phyloP scores from a whole-genome alignment of 2,113 vertebrate species.

The Hipposideros armiger region DNA sequence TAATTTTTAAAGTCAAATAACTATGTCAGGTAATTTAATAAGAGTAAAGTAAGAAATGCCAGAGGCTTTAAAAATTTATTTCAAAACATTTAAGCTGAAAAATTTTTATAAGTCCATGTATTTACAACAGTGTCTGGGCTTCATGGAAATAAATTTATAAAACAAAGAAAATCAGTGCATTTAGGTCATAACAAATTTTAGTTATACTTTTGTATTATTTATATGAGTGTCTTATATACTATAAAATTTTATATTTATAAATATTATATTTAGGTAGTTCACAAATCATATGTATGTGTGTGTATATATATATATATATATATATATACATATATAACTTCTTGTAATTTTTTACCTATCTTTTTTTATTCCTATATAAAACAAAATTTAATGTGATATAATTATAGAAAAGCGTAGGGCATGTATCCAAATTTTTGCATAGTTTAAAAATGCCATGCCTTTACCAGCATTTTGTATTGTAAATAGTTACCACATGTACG shows the following conservation, averaged over 20 bases:
- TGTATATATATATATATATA: no score
- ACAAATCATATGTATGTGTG: neutral
- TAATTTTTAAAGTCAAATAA: conserved; percentile 34
- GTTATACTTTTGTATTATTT: neutral
- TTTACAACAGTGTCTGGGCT: neutral
- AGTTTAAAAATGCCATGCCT: neutral
- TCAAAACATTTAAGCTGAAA: conserved; percentile 39
- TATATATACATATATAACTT: neutral
- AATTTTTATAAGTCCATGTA: conserved; percentile 6
- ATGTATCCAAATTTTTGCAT: neutral
- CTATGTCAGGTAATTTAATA: conserved; percentile 2
- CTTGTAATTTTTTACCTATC: neutral
- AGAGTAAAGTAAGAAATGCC: conserved; percentile 2
- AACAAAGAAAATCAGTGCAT: neutral
- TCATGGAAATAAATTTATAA: neutral
- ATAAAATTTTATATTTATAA: neutral
- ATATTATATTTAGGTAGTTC: neutral
- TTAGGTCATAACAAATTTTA: neutral
- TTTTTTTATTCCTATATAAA: neutral
- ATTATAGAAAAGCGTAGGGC: neutral
- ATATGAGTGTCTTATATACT: neutral
- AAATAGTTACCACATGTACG: neutral
- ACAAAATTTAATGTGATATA: neutral
- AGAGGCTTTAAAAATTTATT: conserved; percentile 27
- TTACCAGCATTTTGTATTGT: conserved; percentile 1